phyloP scores from a whole-genome alignment of 1,140 invertebrate genomes.

The Calliopsis andreniformis region DNA sequence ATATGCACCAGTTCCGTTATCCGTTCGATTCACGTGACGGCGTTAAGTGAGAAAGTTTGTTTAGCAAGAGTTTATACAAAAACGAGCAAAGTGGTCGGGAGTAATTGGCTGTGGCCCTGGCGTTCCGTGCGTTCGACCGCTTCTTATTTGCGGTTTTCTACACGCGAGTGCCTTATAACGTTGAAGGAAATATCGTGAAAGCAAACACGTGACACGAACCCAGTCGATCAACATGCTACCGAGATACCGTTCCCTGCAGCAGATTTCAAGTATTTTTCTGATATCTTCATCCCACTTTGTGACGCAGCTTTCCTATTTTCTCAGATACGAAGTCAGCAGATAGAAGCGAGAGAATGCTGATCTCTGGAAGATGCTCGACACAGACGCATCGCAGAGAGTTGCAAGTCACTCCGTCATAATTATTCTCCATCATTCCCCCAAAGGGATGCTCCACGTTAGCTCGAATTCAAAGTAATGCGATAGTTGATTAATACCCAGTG shows the following conservation, averaged over 20 bases:
- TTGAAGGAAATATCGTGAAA: slow-evolving; percentile 2
- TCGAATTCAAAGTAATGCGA: slow-evolving; percentile 60
- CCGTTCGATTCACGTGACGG: slow-evolving; percentile 32
- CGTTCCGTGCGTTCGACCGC: slow-evolving; percentile 28
- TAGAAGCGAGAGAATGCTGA: slow-evolving; percentile 8
- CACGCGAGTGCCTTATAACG: slow-evolving; percentile 31
- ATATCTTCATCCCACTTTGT: no score
- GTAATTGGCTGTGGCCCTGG: slow-evolving; percentile 34
- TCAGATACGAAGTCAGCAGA: no score
- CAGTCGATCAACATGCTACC: slow-evolving; percentile 26
- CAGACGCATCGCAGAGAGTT: slow-evolving; percentile 43
- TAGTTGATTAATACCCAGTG: slow-evolving; percentile 62
- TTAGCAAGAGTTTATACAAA: slow-evolving; percentile 36
- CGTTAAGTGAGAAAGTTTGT: slow-evolving; percentile 48
- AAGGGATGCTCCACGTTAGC: slow-evolving; percentile 53
- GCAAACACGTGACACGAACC: slow-evolving; percentile 28
- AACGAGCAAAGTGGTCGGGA: slow-evolving; percentile 9
- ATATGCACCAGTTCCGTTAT: slow-evolving; percentile 7
- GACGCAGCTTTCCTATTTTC: no score
- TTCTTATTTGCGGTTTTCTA: slow-evolving; percentile 24
- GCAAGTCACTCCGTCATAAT: slow-evolving; percentile 66
- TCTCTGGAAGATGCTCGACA: slow-evolving; percentile 35
- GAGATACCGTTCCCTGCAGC: neutral
- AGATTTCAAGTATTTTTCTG: neutral
- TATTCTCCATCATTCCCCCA: slow-evolving; percentile 54